Evolutionary conservation across 1,140 invertebrate species (phyloP), one percentile per base, ranked within the genome.

Genomic region (Drosophila equinoxialis): DNA sequence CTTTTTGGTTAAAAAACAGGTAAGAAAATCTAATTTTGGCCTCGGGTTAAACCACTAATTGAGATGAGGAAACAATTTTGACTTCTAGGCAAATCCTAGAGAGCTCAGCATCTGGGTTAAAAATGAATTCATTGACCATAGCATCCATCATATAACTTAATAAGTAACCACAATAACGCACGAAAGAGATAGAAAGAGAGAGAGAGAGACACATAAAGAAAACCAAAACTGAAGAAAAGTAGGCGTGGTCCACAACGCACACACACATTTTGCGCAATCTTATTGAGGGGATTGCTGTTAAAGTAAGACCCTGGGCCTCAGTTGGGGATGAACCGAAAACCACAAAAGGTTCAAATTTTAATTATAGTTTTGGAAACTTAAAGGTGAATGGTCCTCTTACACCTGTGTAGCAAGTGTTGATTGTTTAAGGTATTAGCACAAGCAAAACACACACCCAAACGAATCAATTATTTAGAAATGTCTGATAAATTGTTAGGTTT

Each of bases 321-420:
- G 35, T 37, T 5, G 8, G 35, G 35, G 35, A 37, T 33, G 51
- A 17, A 48, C 14, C 45, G 42, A 66, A 73, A 77, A 80, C 79
- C 77, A 70, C 77, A 87, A 86, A 77, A 79, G 60, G 68, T 48
- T 69, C 55, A 77, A 73, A 73, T 89, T 83, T 87, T 87, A 87
- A 87, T 87, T 87, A 87, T 87, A 75, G 84, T 63, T 26, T 71
- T 62, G 37, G 54, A 59, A 42, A n/a, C 39, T 61, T 37, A 33
- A 58, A 48, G 17, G 45, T 48, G 30, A 30, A 6, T 7, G 17
- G 14, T 61, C 10, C 48, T 54, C 42, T 14, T 30, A 60, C 70
- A 74, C 54, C 70, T 68, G 64, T 57, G 14, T 42, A 65, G 67
- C 57, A 59, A 68, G 77, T 67, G 74, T 74, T 72, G 61, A 85